Evolutionary conservation across 2,888 invertebrate genomes (phyloP).

Genomic region (Fragum whitleyi): DNA sequence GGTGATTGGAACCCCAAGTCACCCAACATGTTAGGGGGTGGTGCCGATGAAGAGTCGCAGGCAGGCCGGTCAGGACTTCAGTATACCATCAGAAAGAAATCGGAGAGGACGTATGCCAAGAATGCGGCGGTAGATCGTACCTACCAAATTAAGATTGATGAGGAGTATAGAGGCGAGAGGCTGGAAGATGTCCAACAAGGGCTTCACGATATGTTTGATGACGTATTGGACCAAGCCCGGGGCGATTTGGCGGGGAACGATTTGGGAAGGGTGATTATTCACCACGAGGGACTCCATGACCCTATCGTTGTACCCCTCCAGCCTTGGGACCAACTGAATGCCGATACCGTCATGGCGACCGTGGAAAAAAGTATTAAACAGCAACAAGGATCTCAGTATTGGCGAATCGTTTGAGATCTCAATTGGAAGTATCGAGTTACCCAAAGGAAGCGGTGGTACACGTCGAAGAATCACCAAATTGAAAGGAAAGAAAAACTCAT

Average conservation of each 20-base stretch:
- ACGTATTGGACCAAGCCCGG: slow-evolving; percentile 29
- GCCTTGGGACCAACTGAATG: slow-evolving; percentile 48
- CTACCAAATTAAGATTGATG: slow-evolving; percentile 38
- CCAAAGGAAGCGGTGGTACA: slow-evolving; percentile 43
- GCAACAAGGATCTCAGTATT: slow-evolving; percentile 50
- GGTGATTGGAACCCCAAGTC: slow-evolving; percentile 25
- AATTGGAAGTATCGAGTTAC: slow-evolving; percentile 47
- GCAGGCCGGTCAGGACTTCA: slow-evolving; percentile 2
- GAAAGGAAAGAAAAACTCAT: slow-evolving; percentile 36
- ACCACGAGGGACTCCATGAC: slow-evolving; percentile 54
- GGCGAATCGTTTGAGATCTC: slow-evolving; percentile 44
- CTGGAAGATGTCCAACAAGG: slow-evolving; percentile 32
- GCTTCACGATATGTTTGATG: slow-evolving; percentile 37
- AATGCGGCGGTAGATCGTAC: slow-evolving; percentile 44
- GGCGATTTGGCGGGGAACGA: slow-evolving; percentile 40
- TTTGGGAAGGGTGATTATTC: slow-evolving; percentile 45
- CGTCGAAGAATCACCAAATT: slow-evolving; percentile 39
- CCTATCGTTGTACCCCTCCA: slow-evolving; percentile 60
- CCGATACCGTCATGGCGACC: slow-evolving; percentile 22
- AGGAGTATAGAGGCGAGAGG: slow-evolving; percentile 23
- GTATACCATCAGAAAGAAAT: slow-evolving; percentile 32
- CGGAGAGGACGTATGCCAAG: slow-evolving; percentile 33
- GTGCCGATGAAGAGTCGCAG: slow-evolving; percentile 2
- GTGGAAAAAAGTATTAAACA: slow-evolving; percentile 59
- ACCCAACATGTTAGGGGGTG: not conserved